Evolutionary conservation across 1,140 invertebrate species (phyloP).

Genomic region (Agrilus planipennis): DNA sequence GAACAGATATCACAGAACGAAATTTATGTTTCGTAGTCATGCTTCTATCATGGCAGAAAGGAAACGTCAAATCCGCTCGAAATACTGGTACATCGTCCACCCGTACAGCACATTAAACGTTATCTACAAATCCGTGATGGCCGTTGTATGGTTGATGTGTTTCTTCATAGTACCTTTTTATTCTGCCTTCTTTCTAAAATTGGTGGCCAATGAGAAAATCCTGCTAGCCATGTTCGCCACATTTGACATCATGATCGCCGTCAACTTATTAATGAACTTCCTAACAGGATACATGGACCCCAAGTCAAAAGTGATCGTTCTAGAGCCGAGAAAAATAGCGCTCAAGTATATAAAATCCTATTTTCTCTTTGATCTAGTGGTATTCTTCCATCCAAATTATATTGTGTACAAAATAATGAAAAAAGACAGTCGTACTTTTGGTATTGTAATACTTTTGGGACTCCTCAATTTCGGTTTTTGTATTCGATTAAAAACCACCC

Average conservation of each 20-base stretch:
- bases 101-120: constrained; percentile 10
- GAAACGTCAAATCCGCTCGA: constrained; percentile 5
- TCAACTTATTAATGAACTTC: constrained; percentile 10
- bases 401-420: background rate
- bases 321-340: constrained; percentile 7
- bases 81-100: constrained; percentile 10
- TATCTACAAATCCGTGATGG: constrained; percentile 7
- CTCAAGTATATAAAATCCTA: constrained; percentile 10
- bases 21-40: constrained; percentile 10
- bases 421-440: background rate
- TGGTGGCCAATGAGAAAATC: background rate
- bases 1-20: background rate
- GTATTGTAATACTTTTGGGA: background rate
- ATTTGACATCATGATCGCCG: background rate
- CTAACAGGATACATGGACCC: constrained; percentile 6
- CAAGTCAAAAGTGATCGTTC: constrained; percentile 9
- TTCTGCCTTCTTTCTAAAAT: constrained; percentile 2
- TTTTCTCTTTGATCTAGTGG: constrained; percentile 11
- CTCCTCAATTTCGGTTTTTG: constrained; percentile 1
- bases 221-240: background rate
- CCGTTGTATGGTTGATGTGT: constrained; percentile 7
- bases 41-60: constrained; percentile 9
- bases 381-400: background rate
- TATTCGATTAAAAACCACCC: constrained; percentile 5
- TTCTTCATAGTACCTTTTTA: constrained; percentile 11